Percentiles rank a stretch among this genome's conserved stretches.
phyloP scores from a whole-genome alignment of 1,140 invertebrate genomes.

The Telenomus remus region DNA sequence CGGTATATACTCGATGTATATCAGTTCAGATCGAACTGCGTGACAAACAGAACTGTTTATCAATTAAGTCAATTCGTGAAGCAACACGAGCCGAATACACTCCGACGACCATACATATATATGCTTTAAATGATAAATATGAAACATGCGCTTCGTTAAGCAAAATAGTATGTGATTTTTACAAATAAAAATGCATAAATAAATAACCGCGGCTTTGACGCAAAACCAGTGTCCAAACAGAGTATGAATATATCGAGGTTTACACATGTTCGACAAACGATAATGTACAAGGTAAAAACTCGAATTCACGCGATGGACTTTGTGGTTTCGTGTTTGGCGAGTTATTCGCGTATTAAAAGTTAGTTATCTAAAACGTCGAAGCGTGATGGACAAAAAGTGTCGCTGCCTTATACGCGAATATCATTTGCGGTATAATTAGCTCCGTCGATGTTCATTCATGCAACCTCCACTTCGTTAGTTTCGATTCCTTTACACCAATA shows the following conservation, averaged over 20 bases:
- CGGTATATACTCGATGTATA: conserved; percentile 13
- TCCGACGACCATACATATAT: conserved; percentile 33
- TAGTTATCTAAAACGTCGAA: not conserved
- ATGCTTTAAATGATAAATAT: conserved; percentile 42
- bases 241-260: conserved; percentile 12
- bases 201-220: conserved; percentile 20
- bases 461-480: too few relatives aligned
- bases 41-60: conserved; percentile 35
- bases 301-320: conserved; percentile 2
- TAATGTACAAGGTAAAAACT: conserved; percentile 33
- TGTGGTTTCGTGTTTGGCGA: conserved; percentile 11
- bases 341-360: conserved; percentile 8
- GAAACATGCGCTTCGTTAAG: conserved; percentile 22
- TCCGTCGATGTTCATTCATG: too few relatives aligned
- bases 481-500: too few relatives aligned
- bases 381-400: too few relatives aligned
- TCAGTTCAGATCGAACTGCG: conserved; percentile 27
- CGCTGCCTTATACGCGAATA: too few relatives aligned
- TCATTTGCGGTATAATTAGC: too few relatives aligned
- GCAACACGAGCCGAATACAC: conserved; percentile 15
- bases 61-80: conserved; percentile 39
- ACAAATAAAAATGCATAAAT: conserved; percentile 28
- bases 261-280: conserved; percentile 21
- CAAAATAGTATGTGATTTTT: conserved; percentile 14
- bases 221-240: conserved; percentile 9